Percentiles rank a stretch among this genome's conserved stretches.
phyloP scores from a whole-genome alignment of 2,797 vertebrate species.

The Parauchenoglanis ngamensis region DNA sequence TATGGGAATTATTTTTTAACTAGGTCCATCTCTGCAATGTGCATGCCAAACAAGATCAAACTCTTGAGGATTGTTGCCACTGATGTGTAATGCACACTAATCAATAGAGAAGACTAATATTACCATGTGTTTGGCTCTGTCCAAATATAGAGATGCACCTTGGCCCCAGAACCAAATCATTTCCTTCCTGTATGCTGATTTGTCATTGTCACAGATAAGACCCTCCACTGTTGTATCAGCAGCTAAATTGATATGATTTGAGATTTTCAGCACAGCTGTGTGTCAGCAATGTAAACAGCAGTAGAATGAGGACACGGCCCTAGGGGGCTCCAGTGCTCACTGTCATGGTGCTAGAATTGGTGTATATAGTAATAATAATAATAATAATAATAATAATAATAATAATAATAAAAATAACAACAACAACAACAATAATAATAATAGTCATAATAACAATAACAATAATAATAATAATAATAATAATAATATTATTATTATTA shows the following conservation, averaged over 20 bases:
- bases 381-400: not conserved
- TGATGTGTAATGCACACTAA: not conserved
- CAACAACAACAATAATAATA: too few species aligned
- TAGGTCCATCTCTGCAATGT: not conserved
- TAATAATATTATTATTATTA: too few species aligned
- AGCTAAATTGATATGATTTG: not conserved
- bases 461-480: too few species aligned
- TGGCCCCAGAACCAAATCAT: not conserved
- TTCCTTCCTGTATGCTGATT: not conserved
- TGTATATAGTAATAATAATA: not conserved
- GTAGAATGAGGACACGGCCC: not conserved
- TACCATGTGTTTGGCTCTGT: not conserved
- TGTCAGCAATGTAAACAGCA: slow-evolving; percentile 10
- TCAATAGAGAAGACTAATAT: not conserved
- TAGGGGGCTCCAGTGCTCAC: not conserved
- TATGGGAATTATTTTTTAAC: not conserved
- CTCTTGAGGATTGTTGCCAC: not conserved
- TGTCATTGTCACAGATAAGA: slow-evolving; percentile 4
- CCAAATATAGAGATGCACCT: not conserved
- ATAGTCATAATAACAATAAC: too few species aligned
- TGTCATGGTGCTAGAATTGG: not conserved
- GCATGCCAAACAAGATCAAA: not conserved
- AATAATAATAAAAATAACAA: too few species aligned
- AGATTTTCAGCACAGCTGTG: not conserved
- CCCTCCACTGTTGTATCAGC: not conserved